phyloP scores from a whole-genome alignment of 2,797 vertebrate genomes.

The Cossypha polioptera region DNA sequence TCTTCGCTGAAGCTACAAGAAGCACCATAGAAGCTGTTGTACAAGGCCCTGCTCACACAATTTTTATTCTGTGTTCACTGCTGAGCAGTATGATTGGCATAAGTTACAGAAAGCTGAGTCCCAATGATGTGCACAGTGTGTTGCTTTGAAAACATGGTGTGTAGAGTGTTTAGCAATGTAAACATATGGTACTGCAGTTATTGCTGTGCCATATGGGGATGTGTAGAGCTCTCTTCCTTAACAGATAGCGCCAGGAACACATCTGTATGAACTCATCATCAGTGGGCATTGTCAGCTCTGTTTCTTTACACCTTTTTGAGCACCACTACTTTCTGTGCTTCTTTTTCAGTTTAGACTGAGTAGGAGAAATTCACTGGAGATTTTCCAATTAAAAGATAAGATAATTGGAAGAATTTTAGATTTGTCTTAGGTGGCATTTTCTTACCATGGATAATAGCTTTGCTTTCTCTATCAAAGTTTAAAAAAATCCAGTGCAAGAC shows the following conservation, averaged over 20 bases:
- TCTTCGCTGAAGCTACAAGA: not conserved
- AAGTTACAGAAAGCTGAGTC: not conserved
- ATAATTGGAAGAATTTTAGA: slow-evolving; percentile 67
- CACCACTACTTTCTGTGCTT: not conserved
- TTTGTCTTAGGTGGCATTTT: slow-evolving; percentile 55
- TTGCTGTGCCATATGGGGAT: slow-evolving; percentile 3
- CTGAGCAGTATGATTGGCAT: not conserved
- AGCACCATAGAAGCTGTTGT: no score
- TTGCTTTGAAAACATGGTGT: not conserved
- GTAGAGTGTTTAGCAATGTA: not conserved
- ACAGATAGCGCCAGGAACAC: not conserved
- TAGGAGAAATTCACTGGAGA: slow-evolving; percentile 52
- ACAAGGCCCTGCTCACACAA: rapidly evolving
- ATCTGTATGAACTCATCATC: not conserved
- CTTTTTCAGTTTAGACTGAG: slow-evolving; percentile 38
- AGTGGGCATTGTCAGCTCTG: not conserved
- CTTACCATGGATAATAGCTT: slow-evolving; percentile 44
- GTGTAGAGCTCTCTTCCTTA: not conserved
- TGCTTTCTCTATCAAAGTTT: slow-evolving; percentile 26
- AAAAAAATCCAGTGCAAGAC: not conserved
- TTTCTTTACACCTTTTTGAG: slow-evolving; percentile 37
- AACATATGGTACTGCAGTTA: not conserved
- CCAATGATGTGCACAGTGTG: not conserved
- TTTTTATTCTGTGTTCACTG: not conserved
- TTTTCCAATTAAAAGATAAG: slow-evolving; percentile 49